Evolutionary conservation across 2,888 invertebrate species (phyloP), one percentile per base, ranked within the genome.

Genomic region (Parthenolecanium corni): DNA sequence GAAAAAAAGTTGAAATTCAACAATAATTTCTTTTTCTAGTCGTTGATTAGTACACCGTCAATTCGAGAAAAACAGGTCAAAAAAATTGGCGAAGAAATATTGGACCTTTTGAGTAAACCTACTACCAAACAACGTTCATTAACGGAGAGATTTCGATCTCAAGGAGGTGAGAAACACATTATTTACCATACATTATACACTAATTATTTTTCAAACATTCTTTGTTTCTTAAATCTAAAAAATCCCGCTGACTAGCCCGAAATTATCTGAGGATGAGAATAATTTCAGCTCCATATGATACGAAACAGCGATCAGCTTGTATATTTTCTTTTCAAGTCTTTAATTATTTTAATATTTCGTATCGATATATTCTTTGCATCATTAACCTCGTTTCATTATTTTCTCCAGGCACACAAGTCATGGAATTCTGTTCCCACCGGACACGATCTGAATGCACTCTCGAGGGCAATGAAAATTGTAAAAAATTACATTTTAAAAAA

Each of bases 351-450:
- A 18, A 31, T 12, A 9, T 38, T 11, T 56, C 11, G 24, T 54
- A 2, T n/a, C 51, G 9, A 20, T 51, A 24, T 51, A 31, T 6
- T 31, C 5, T 1, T 40, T 3, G 36, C 25, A n/a, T n/a, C n/a
- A n/a, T n/a, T 31, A 31, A 31, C 9, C 9, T 31, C 31, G 4
- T 47, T 52, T 36, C 44, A 9, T 64, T 24, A 6, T 62, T 46
- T 44, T 5, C 62, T 56, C 0, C 64, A 79, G 79, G 85, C 1
- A 88, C 88, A 0, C 88, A 89, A 73, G 86, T 90, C 3, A 89
- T 87, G 85, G 95, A 97, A 74, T 97, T 95, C 75, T 97, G 97
- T 74, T 90, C 92, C 0, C 91, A 92, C 74, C 95, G 95, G 11
- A 96, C 96, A 0, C 83, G 88, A 68, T 83, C 85, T 14, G 96